These are phyloP conservation scores for Macrochelys suwanniensis DNA, from an alignment of 2,797 vertebrate genomes.

Conservation along the genomic window DNA sequence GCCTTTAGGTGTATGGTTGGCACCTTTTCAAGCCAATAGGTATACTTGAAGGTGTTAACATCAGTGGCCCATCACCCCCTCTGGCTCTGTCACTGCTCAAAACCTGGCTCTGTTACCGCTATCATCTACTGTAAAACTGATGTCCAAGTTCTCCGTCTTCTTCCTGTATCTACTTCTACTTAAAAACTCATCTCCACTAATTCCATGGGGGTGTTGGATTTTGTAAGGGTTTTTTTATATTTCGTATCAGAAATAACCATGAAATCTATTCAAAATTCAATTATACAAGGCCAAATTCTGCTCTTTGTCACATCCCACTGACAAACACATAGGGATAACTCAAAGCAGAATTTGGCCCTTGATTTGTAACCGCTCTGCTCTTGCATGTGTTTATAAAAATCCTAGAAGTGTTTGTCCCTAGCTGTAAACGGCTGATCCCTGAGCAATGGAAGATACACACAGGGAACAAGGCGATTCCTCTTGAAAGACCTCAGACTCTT, in stretches of 20 bases:
- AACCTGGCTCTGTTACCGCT: not conserved
- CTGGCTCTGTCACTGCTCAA: not conserved
- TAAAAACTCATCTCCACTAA: not conserved
- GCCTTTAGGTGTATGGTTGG: not conserved
- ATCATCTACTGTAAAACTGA: not conserved
- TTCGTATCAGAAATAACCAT: not conserved
- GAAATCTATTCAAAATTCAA: conserved; percentile 46
- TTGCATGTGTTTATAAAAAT: conserved; percentile 13
- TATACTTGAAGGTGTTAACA: not conserved
- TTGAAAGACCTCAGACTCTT: not conserved
- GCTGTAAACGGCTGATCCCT: conserved; percentile 4
- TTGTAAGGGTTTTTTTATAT: not conserved
- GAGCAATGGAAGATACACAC: not conserved
- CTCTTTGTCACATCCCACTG: conserved; percentile 4
- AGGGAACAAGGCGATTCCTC: not conserved
- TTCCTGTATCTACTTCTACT: not conserved
- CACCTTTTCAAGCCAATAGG: not conserved
- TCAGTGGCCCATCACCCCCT: not conserved
- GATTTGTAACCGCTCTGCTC: conserved; percentile 15
- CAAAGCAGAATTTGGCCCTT: conserved; percentile 22
- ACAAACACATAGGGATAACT: conserved; percentile 13
- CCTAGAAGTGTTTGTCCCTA: conserved; percentile 16
- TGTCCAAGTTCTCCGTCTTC: not conserved
- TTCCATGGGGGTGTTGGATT: not conserved
- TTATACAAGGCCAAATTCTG: not conserved